These are phyloP conservation scores for Pristionchus arcanus DNA, from an alignment of 2,888 invertebrate species.

Conservation along the genomic window DNA sequence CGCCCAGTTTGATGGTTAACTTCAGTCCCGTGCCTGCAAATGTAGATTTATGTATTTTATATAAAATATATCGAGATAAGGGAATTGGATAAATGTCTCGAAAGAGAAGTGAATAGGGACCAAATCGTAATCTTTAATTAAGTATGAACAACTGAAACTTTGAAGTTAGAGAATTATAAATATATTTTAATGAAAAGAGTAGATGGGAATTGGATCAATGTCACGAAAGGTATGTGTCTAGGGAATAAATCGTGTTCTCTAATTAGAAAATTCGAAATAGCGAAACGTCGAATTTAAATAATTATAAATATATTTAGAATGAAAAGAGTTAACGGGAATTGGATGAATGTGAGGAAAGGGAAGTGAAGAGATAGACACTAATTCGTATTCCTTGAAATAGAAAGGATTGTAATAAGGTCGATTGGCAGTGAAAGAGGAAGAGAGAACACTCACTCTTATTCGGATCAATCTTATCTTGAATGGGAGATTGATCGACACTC, in stretches of 20 bases:
- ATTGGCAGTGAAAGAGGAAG: slow-evolving; percentile 10
- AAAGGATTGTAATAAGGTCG: slow-evolving; percentile 45
- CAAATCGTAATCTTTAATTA: background rate
- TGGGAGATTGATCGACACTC: slow-evolving; percentile 44
- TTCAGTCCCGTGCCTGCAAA: slow-evolving; percentile 40
- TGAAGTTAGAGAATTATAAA: background rate
- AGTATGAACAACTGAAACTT: background rate
- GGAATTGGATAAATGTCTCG: background rate
- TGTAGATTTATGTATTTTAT: background rate
- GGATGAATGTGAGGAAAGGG: background rate
- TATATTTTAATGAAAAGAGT: background rate
- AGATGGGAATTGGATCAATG: no score
- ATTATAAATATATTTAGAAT: no score
- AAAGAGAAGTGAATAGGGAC: background rate
- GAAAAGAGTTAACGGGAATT: background rate
- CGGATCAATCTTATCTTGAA: slow-evolving; percentile 24
- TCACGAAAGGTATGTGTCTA: background rate
- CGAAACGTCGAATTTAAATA: no score
- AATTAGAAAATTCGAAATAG: no score
- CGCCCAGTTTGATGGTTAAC: slow-evolving; percentile 50
- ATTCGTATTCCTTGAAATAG: background rate
- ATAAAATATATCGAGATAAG: background rate
- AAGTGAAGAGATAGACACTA: background rate
- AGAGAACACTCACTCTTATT: slow-evolving; percentile 54
- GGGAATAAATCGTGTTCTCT: no score